These are phyloP conservation scores for Amazona guildingii DNA, from an alignment of 2,113 vertebrate genomes.

Conservation along the genomic window DNA sequence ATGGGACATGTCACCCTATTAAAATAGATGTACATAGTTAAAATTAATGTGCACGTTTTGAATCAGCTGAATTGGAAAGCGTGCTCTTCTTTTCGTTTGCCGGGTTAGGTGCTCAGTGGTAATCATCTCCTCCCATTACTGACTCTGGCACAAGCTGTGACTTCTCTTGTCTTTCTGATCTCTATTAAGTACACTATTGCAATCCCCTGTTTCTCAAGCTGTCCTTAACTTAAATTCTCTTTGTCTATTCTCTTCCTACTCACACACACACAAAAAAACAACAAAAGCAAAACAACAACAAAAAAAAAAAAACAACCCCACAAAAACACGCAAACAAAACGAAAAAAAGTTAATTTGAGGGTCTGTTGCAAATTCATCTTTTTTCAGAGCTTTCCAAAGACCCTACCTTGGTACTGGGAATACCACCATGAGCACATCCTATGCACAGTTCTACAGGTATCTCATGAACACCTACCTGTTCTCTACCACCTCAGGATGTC, in stretches of 20 bases:
- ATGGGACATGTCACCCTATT: fast-evolving
- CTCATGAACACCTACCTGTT: no score
- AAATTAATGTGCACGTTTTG: not conserved
- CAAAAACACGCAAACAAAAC: no score
- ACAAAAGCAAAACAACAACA: no score
- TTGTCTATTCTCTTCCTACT: not conserved
- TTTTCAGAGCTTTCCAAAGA: not conserved
- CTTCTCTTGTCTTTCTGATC: not conserved
- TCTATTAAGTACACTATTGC: not conserved
- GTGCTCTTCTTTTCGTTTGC: not conserved
- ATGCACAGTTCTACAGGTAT: not conserved
- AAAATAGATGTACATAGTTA: not conserved
- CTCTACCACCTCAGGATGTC: not conserved
- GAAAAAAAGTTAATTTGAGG: not conserved
- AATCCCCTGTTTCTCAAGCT: not conserved
- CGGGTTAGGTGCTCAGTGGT: not conserved
- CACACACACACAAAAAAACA: not conserved
- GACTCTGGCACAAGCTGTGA: not conserved
- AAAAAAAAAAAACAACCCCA: no score
- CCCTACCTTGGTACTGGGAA: not conserved
- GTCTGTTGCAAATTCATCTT: not conserved
- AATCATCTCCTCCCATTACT: not conserved
- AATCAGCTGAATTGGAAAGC: not conserved
- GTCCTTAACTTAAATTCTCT: not conserved
- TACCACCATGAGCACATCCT: not conserved